A percentile compares a stretch with the other conserved stretches of the same genome.
phyloP scores from a whole-genome alignment of 2,888 invertebrate species.

The Leptarthrus brevirostris region DNA sequence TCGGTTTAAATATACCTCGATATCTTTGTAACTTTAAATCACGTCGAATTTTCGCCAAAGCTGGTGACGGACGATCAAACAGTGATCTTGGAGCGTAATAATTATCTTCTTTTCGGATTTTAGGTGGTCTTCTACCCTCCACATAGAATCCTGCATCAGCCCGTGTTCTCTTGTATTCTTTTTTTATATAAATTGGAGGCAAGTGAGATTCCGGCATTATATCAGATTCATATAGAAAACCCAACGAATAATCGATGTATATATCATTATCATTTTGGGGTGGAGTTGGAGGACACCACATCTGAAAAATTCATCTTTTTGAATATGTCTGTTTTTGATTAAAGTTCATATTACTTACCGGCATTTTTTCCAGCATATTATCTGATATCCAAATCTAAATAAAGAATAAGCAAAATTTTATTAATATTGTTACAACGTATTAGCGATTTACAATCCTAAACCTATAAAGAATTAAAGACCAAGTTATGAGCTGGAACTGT shows the following conservation, averaged over 20 bases:
- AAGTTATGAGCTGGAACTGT: too few relatives aligned
- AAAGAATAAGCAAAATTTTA: slow-evolving; percentile 18
- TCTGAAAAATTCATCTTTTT: slow-evolving; percentile 70
- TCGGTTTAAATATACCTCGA: slow-evolving; percentile 70
- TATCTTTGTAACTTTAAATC: slow-evolving; percentile 82
- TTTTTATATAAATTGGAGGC: slow-evolving; percentile 83
- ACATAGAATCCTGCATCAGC: slow-evolving; percentile 72
- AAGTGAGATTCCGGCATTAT: slow-evolving; percentile 82
- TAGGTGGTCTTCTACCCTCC: slow-evolving; percentile 72
- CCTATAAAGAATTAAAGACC: too few relatives aligned
- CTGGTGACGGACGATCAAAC: slow-evolving; percentile 83
- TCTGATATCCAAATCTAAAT: slow-evolving; percentile 83
- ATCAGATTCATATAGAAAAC: slow-evolving; percentile 84
- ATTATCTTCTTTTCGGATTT: slow-evolving; percentile 78
- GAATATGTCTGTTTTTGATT: background rate
- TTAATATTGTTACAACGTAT: background rate
- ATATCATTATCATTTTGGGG: slow-evolving; percentile 93
- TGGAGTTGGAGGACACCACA: slow-evolving; percentile 98
- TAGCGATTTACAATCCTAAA: background rate
- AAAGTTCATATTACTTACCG: slow-evolving; percentile 73
- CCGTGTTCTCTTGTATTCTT: slow-evolving; percentile 79
- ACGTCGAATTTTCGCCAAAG: slow-evolving; percentile 79
- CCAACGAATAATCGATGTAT: slow-evolving; percentile 86
- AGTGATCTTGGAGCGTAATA: slow-evolving; percentile 82
- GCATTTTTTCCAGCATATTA: slow-evolving; percentile 79